A percentile compares a stretch with the other conserved stretches of the same genome.
These are phyloP conservation scores for Siniperca scherzeri DNA, from an alignment of 2,797 vertebrate genomes.

Conservation along the genomic window DNA sequence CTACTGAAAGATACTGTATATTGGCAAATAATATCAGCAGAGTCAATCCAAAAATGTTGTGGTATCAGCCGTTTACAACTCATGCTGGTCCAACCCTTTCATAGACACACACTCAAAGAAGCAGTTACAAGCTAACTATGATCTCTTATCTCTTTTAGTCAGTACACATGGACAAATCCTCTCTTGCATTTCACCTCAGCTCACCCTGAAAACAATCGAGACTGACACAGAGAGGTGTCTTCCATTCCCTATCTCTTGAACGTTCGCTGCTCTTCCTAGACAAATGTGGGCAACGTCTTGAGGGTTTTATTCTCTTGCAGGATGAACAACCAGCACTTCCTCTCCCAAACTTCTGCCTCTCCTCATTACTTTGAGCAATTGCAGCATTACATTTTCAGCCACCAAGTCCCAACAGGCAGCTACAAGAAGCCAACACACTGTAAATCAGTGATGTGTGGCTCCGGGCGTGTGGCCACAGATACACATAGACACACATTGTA, in stretches of 20 bases:
- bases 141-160: not conserved
- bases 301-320: not conserved
- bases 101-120: not conserved
- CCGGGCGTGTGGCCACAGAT: not conserved
- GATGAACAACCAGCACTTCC: not conserved
- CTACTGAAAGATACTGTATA: not conserved
- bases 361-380: not conserved
- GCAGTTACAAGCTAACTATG: not conserved
- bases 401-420: not conserved
- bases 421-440: not conserved
- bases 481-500: conserved; percentile 1
- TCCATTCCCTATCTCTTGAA: not conserved
- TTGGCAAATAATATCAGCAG: not conserved
- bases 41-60: not conserved
- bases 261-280: not conserved
- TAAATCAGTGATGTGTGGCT: not conserved
- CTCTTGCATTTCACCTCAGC: conserved; percentile 32
- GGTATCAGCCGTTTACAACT: not conserved
- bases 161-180: conserved; percentile 17
- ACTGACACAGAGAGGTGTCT: conserved; percentile 32
- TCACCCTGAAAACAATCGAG: conserved; percentile 46
- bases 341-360: not conserved
- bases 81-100: not conserved
- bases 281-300: not conserved
- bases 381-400: not conserved